These are phyloP conservation scores for Xylocampa areola DNA, from an alignment of 2,888 invertebrate genomes.

Conservation along the genomic window DNA sequence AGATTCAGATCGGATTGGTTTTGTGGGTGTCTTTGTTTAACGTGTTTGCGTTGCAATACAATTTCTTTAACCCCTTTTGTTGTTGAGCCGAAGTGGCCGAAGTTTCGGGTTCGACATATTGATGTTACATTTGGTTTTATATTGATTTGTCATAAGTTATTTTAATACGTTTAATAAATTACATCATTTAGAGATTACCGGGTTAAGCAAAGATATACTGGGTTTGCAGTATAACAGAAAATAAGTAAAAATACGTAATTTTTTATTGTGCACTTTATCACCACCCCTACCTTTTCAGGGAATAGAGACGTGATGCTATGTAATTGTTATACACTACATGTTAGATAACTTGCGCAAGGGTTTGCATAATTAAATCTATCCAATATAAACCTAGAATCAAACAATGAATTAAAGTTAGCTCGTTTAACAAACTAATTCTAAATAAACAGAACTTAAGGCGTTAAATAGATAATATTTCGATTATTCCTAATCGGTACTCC, in stretches of 20 bases:
- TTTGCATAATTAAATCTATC: neutral
- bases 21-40: slow-evolving; percentile 37
- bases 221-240: too few species aligned
- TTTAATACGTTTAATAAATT: too few species aligned
- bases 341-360: too few species aligned
- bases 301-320: too few species aligned
- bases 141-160: too few species aligned
- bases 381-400: slow-evolving; percentile 11
- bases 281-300: too few species aligned
- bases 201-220: too few species aligned
- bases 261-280: too few species aligned
- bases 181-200: too few species aligned
- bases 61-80: slow-evolving; percentile 50
- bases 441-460: slow-evolving; percentile 38
- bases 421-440: slow-evolving; percentile 34
- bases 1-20: slow-evolving; percentile 35
- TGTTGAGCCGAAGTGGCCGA: slow-evolving; percentile 20
- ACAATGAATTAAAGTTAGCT: slow-evolving; percentile 37
- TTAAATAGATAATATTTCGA: slow-evolving; percentile 39
- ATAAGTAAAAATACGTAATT: too few species aligned
- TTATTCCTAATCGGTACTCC: slow-evolving; percentile 46
- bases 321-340: neutral
- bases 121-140: neutral
- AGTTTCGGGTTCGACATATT: slow-evolving; percentile 5
- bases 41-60: slow-evolving; percentile 40